Evolutionary conservation across 2,113 vertebrate species (phyloP), one percentile per base, ranked within the genome.

Genomic region (Henicopernis longicauda): DNA sequence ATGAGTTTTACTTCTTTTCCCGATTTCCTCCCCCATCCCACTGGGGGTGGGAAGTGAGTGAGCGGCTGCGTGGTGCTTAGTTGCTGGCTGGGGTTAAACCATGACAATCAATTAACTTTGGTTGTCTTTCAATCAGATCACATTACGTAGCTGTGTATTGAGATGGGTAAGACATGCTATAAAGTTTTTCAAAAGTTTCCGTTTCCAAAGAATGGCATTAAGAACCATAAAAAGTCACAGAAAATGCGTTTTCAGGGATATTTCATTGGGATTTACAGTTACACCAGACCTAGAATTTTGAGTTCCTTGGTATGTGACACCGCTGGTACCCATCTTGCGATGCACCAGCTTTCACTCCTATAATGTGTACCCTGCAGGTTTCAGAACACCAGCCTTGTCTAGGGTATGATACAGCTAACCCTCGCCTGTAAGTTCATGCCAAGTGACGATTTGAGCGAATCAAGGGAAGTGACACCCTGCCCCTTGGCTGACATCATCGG

Each of bases 401-500:
- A 54, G 13, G 25, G 31, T 67, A 16, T 26, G 47, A 40, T 17
- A 66, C 34, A 54, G 11, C 4, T n/a, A 52, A 72, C 18, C 15
- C 7, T 52, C 32, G 17, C 25, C 11, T 47, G 5, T 13, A 70
- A 34, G 8, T n/a, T 20, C 18, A 25, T 34, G 52, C 49, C 45
- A 79, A 16, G 19, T 25, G 10, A 27, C 20, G 26, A 49, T 61
- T 7, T 61, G 40, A 32, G 31, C 67, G 26, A 67, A 55, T 29
- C 6, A 61, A 67, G 29, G 18, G 3, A 67, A 79, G n/a, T 38
- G 29, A 89, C 8, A 78, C 7, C 2, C 27, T 63, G 42, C 23
- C 1, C 9, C 11, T 42, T 63, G 42, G 22, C 19, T 1, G 1
- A 36, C 27, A 15, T 16, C 0, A 0, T 11, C 3, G 4, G 29